Evolutionary conservation across 2,888 invertebrate species (phyloP), one percentile per base, ranked within the genome.

Genomic region (Anoplius nigerrimus): DNA sequence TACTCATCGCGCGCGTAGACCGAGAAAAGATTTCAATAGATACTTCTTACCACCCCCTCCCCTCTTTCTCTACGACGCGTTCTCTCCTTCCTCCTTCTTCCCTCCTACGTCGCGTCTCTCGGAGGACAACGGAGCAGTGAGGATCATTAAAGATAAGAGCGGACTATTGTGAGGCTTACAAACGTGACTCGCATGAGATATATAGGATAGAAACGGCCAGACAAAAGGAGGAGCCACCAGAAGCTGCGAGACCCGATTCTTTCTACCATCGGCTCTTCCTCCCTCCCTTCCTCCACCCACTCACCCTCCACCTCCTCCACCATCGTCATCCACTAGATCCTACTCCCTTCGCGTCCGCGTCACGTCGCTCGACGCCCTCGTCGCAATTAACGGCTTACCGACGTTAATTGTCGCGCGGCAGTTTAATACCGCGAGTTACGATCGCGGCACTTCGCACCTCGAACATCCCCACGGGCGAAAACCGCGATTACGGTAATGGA

Each of bases 81-180:
- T 34, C 11, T 16, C 5, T 54, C 2, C 0, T 18, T 56, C 20
- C 11, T 13, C 27, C 20, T 20, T 16, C 6, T 24, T 21, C 20
- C 18, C 13, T 8, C 16, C 6, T 27, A 27, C 27, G 11, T 2
- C 34, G 5, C 43, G 18, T 21, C 43, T 18, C 21, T 46, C 45
- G 51, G 34, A 51, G 62, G 67, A 72, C 64, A 72, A 72, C 65
- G 64, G 68, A 71, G 68, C 66, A 62, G 67, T 74, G 69, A 64
- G 75, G 74, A 75, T 75, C 75, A 72, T 75, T 75, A 75, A 69
- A 72, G 72, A 74, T 75, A 67, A 74, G 75, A 72, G 74, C 54
- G 56, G 58, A 66, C 69, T 72, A 75, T 75, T 75, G 72, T 72
- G 51, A 62, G 55, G 65, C 59, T 63, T 62, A 62, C 62, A 72